Evolutionary conservation across 2,888 invertebrate species (phyloP), one percentile per base, ranked within the genome.

Genomic region (Mythimna impura): DNA sequence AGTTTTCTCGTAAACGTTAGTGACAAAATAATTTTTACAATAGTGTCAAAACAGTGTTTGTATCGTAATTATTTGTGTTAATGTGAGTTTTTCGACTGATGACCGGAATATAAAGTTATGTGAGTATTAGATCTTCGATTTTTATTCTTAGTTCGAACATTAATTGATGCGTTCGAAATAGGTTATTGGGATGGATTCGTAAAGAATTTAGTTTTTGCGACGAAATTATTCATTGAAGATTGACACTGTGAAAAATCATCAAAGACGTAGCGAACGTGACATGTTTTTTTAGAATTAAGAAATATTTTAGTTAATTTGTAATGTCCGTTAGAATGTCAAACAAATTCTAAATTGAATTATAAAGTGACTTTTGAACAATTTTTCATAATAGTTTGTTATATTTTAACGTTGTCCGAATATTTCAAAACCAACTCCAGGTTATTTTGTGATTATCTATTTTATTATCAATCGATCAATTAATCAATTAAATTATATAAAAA

Each of bases 1-100:
- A 92, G 89, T 91, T 83, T 79, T 75, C 71, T 65, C 86, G 86
- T 87, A 87, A 85, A 84, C 57, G 64, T 34, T 65, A 69, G 84
- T 79, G 87, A 90, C 82, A 82, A 73, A 76, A 84, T 81, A 73
- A 83, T 84, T 87, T 87, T 84, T 78, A 87, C 76, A 83, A 81
- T 69, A 83, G 90, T 90, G 88, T 77, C 77, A 71, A 71, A 83
- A 84, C 81, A 86, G 92, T 93, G 91, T 86, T 86, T 85, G 76
- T 78, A 75, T 81, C 81, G 79, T 81, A 83, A 82, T 86, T 83
- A 84, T 88, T 85, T 83, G 87, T 89, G 89, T 84, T 86, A 84
- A 86, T 88, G 90, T 90, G 90, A 71, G 80, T 86, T 74, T 74
- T 83, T 62, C 77, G 74, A 76, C 73, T 81, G 74, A 69, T 82